Conservation (phyloP, 2,888 invertebrate species). For the Axea sp. region DNA sequence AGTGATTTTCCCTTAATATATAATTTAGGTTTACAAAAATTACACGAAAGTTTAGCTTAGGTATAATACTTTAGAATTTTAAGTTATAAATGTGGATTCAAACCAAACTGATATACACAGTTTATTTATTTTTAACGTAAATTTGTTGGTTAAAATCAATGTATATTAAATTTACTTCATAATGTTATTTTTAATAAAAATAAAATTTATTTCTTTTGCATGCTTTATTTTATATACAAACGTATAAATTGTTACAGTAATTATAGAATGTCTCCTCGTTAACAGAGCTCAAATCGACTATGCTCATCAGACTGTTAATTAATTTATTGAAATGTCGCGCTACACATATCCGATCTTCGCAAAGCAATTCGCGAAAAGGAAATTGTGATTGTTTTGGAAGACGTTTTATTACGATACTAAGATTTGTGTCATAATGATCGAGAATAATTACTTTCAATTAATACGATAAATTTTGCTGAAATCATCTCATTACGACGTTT, state of each 20-base stretch:
- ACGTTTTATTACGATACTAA: conserved; percentile 7
- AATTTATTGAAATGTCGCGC: conserved; percentile 42
- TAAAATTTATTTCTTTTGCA: too few relatives aligned
- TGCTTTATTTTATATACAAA: neutral
- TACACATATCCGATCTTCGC: conserved; percentile 42
- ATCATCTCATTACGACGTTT: conserved; percentile 8
- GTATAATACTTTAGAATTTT: too few relatives aligned
- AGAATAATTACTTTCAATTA: conserved; percentile 23
- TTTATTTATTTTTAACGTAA: too few relatives aligned
- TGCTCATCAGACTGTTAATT: conserved; percentile 39
- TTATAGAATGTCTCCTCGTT: conserved; percentile 13
- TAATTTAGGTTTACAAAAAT: too few relatives aligned
- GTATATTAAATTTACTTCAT: too few relatives aligned
- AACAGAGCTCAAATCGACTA: conserved; percentile 15
- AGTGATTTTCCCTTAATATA: too few relatives aligned
- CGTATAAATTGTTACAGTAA: conserved; percentile 18
- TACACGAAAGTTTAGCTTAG: too few relatives aligned
- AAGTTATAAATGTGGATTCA: too few relatives aligned
- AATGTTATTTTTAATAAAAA: too few relatives aligned
- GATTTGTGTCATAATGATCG: conserved; percentile 21
- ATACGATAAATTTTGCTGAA: neutral
- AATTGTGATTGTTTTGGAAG: conserved; percentile 32
- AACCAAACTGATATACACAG: too few relatives aligned
- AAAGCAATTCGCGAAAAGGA: conserved; percentile 42
- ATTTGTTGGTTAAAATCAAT: too few relatives aligned